Evolutionary conservation across 2,888 invertebrate species (phyloP).

Genomic region (Dryomyza anilis): DNA sequence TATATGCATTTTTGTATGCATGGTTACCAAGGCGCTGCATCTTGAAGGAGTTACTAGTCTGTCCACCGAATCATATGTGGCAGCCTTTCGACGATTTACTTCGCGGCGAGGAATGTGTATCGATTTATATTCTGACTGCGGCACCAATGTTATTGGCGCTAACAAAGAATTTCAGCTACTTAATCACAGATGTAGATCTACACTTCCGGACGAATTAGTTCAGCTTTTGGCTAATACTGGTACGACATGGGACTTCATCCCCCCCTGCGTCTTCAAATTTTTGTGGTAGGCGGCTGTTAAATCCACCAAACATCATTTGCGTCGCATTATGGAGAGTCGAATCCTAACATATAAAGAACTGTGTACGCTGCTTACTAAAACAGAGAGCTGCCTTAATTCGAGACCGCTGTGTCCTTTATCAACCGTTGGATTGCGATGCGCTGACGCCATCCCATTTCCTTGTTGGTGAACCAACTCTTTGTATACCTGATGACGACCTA

Average conservation of each 20-base stretch:
- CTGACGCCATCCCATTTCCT: conserved; percentile 24
- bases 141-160: conserved; percentile 33
- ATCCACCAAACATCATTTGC: too few species aligned
- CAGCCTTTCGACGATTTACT: conserved; percentile 28
- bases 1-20: conserved; percentile 27
- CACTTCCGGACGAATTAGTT: conserved; percentile 1
- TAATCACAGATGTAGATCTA: neutral
- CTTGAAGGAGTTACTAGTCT: conserved; percentile 29
- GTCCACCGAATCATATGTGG: conserved; percentile 29
- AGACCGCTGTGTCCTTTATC: neutral
- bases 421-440: conserved; percentile 23
- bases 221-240: conserved; percentile 1
- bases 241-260: too few species aligned
- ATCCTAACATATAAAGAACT: too few species aligned
- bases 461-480: conserved; percentile 8
- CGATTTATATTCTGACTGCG: conserved; percentile 23
- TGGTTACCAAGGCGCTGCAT: conserved; percentile 28
- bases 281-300: too few species aligned
- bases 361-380: too few species aligned
- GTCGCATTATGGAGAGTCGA: conserved; percentile 6
- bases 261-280: too few species aligned
- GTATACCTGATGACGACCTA: neutral
- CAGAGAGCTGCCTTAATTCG: too few species aligned
- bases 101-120: conserved; percentile 22
- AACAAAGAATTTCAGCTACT: conserved; percentile 12